Evolutionary conservation across 2,888 invertebrate species (phyloP).

Genomic region (Hydropsyche betteni): DNA sequence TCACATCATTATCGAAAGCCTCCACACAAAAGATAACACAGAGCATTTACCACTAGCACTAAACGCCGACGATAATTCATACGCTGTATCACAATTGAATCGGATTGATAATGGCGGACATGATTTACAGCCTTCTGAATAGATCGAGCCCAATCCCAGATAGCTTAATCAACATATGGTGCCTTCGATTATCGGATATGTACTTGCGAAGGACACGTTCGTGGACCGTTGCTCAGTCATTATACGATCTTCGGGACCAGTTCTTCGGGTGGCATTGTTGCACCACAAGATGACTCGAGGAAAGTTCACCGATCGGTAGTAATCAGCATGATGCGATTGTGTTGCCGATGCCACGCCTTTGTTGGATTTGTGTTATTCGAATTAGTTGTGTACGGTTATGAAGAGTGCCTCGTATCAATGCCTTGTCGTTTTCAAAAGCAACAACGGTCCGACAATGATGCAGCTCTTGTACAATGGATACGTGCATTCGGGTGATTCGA

Average conservation of each 20-base stretch:
- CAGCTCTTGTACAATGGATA: no score
- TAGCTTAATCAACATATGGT: no score
- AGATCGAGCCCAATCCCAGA: no score
- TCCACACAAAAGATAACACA: not conserved
- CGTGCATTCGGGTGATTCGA: no score
- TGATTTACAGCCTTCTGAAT: conserved; percentile 1
- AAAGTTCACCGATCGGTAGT: conserved; percentile 17
- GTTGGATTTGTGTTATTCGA: not conserved
- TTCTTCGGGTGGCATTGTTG: conserved; percentile 24
- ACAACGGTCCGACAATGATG: no score
- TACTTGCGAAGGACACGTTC: no score
- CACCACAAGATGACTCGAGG: not conserved
- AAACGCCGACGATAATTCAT: conserved; percentile 1
- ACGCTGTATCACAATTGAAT: not conserved
- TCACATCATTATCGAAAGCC: not conserved
- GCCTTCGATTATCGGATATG: no score
- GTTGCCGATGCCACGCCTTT: conserved; percentile 17
- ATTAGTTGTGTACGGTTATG: no score
- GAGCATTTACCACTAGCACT: not conserved
- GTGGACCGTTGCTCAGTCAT: no score
- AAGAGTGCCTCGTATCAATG: no score
- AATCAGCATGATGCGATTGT: conserved; percentile 23
- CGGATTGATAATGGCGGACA: not conserved
- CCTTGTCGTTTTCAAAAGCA: no score
- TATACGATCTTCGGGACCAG: conserved; percentile 2